Evolutionary conservation across 2,113 vertebrate species (phyloP).

Genomic region (Peromyscus maniculatus): DNA sequence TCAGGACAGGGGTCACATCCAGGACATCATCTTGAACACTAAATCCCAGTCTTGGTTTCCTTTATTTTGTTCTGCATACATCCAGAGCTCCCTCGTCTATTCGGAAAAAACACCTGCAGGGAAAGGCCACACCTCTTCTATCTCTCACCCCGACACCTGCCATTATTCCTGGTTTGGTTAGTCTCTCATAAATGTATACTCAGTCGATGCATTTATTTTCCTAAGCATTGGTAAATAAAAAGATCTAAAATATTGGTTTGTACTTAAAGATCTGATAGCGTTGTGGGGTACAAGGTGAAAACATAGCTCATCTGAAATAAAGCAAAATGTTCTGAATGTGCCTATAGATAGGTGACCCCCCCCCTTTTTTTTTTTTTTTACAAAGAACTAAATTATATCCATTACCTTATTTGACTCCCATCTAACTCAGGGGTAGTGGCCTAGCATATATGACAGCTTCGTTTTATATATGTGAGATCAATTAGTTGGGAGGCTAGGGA

Average conservation of each 20-base stretch:
- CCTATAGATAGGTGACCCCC: fast-evolving
- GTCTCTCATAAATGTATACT: neutral
- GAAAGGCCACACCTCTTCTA: neutral
- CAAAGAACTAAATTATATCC: neutral
- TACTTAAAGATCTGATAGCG: neutral
- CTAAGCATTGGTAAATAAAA: neutral
- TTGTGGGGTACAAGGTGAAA: neutral
- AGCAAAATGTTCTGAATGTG: neutral
- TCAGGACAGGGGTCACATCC: neutral
- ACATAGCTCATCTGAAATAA: neutral
- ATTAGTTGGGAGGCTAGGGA: neutral
- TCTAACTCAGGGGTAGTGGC: neutral
- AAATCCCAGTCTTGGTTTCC: neutral
- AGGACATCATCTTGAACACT: neutral
- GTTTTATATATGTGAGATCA: neutral
- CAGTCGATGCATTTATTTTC: neutral
- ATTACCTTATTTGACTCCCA: neutral
- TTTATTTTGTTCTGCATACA: neutral
- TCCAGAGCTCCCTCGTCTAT: neutral
- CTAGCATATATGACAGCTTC: neutral
- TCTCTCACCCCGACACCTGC: neutral
- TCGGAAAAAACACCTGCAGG: neutral
- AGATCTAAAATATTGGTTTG: neutral
- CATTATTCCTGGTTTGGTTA: neutral
- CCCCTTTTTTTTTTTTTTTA: neutral